phyloP scores from a whole-genome alignment of 2,888 invertebrate species.

The Lathronympha strigana region DNA sequence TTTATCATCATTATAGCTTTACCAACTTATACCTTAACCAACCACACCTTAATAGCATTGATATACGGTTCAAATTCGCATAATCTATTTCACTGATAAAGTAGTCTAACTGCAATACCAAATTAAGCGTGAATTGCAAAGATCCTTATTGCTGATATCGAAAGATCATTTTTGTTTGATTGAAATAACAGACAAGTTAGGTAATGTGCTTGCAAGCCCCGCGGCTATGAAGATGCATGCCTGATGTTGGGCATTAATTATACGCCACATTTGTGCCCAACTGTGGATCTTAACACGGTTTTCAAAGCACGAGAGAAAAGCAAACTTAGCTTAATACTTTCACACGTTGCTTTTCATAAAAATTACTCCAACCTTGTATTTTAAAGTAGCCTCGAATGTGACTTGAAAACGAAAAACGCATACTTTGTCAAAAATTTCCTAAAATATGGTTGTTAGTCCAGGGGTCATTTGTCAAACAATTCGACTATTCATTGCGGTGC shows the following conservation, averaged over 20 bases:
- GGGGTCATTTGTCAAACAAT: conserved; percentile 8
- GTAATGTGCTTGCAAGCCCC: conserved; percentile 8
- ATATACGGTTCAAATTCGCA: not conserved
- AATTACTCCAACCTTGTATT: not conserved
- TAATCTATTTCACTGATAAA: conserved; percentile 1
- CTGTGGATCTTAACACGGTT: too few relatives aligned
- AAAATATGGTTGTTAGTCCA: not conserved
- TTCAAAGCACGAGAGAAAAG: too few relatives aligned
- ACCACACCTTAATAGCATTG: not conserved
- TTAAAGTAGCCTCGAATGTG: not conserved
- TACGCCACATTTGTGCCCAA: conserved; percentile 29
- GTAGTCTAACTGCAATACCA: conserved; percentile 10
- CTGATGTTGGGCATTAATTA: conserved; percentile 35
- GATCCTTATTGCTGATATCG: not conserved
- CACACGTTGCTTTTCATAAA: not conserved
- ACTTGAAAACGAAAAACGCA: not conserved
- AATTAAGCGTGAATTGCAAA: not conserved
- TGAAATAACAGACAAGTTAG: not conserved
- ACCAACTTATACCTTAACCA: conserved; percentile 1
- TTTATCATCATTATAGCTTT: conserved; percentile 36
- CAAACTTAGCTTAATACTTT: too few relatives aligned
- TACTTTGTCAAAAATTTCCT: not conserved
- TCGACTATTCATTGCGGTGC: conserved; percentile 8
- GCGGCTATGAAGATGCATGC: conserved; percentile 37
- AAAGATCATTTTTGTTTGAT: conserved; percentile 2